These are phyloP conservation scores for Monomorium pharaonis DNA, from an alignment of 1,140 invertebrate species.

Conservation along the genomic window DNA sequence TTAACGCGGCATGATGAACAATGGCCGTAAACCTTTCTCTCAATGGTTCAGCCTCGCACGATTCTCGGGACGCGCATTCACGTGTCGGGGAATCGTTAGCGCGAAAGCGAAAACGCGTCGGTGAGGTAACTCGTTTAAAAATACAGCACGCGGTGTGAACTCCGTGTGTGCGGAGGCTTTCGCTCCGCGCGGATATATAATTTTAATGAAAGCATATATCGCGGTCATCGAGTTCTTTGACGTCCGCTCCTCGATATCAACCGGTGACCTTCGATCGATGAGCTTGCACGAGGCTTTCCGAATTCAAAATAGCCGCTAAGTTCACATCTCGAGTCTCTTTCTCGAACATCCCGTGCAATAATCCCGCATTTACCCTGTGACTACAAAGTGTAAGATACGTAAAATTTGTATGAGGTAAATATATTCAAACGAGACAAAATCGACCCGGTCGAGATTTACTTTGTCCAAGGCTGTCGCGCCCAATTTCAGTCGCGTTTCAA, in stretches of 20 bases:
- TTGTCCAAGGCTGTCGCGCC: not conserved
- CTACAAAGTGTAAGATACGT: not conserved
- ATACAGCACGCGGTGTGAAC: slow-evolving; percentile 54
- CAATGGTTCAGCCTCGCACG: not conserved
- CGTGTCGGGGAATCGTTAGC: slow-evolving; percentile 24
- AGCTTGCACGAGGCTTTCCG: slow-evolving; percentile 39
- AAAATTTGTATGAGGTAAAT: not conserved
- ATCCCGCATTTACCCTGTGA: not conserved
- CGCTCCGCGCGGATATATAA: slow-evolving; percentile 13
- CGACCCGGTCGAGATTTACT: not conserved
- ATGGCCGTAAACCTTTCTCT: not conserved
- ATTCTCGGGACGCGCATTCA: not conserved
- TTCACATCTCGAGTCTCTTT: slow-evolving; percentile 47
- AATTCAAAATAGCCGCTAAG: slow-evolving; percentile 49
- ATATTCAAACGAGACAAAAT: not conserved
- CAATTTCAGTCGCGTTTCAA: too few relatives aligned
- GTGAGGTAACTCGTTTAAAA: slow-evolving; percentile 69
- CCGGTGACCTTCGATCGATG: slow-evolving; percentile 49
- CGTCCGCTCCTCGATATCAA: not conserved
- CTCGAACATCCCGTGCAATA: not conserved
- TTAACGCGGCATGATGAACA: slow-evolving; percentile 29
- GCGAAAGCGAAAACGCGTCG: slow-evolving; percentile 50
- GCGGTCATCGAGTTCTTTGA: slow-evolving; percentile 14
- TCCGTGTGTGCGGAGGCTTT: not conserved
- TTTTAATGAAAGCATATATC: not conserved